Evolutionary conservation across 2,113 vertebrate genomes (phyloP), one percentile per base, ranked within the genome.

Genomic region (Hemibagrus wyckioides): DNA sequence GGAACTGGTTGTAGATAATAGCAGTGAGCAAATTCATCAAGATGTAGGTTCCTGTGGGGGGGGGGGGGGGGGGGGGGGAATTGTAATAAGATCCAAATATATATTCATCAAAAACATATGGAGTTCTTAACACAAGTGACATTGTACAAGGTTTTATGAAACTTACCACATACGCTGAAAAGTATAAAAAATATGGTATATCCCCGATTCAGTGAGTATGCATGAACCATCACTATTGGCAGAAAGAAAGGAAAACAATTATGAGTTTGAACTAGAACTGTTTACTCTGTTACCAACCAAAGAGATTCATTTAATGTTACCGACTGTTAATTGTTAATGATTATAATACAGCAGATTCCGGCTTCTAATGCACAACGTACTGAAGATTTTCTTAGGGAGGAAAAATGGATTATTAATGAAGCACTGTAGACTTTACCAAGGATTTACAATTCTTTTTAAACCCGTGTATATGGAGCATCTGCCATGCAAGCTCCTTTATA

Each of bases 1-100:
- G 96, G 94, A 99, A 99, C 92, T 99, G 98, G 86, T 98, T 99
- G 90, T 99, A 99, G 93, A 99, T 97, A 91, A 99, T 98, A 87
- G 98, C 98, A 0, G 98, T 99, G 90, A 99, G 94, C 39, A 99
- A 92, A 91, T 99, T 99, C 98, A 99, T 99, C 91, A 99, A 86
- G 90, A 98, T 98, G 91, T 98, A 95, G 81, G 97, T 99, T 89
- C 98, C 98, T 99, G 91, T 41, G 1, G n/a, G 9, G 9, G 14
- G 41, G 19, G 4, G 2, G n/a, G n/a, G n/a, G n/a, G n/a, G n/a
- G n/a, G n/a, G n/a, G n/a, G n/a, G n/a, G n/a, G n/a, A n/a, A n/a
- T n/a, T 25, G 8, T 10, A 56, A 54, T 36, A 33, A 56, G 6
- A 36, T 80, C 9, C 3, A 33, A 80, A 13, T 23, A 50, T 9